Percentiles rank a stretch among this genome's conserved stretches.
phyloP scores from a whole-genome alignment of 2,797 vertebrate species.

The Cygnus olor region DNA sequence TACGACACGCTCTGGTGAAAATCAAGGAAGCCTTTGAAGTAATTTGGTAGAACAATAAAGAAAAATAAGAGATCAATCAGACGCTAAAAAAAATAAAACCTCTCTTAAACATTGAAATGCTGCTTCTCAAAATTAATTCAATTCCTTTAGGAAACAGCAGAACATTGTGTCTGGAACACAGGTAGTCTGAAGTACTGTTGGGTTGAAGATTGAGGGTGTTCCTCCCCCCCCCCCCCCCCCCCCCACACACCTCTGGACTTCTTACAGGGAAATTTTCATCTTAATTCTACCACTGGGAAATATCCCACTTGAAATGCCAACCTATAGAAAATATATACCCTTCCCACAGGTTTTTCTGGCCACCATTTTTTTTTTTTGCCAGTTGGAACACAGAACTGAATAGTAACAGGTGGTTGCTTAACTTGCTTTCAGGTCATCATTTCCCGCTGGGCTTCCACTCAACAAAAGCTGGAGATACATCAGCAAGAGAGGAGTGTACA shows the following conservation, averaged over 20 bases:
- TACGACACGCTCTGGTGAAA: neutral
- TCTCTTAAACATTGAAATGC: neutral
- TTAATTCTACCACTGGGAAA: slow-evolving; percentile 2
- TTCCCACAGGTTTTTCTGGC: neutral
- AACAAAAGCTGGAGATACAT: neutral
- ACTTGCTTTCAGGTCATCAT: neutral
- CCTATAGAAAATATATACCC: neutral
- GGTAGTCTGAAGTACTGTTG: neutral
- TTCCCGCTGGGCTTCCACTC: neutral
- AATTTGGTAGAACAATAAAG: neutral
- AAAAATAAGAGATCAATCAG: neutral
- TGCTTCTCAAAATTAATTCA: neutral
- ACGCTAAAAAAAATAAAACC: neutral
- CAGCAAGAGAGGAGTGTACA: neutral
- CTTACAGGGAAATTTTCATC: neutral
- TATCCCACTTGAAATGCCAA: neutral
- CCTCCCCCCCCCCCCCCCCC: too few species aligned
- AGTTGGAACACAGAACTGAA: neutral
- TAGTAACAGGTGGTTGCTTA: neutral
- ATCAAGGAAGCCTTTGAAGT: neutral
- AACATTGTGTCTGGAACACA: neutral
- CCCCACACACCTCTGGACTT: neutral
- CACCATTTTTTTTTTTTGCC: neutral
- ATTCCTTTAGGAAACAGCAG: neutral
- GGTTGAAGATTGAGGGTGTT: neutral